Base-by-base conservation (phyloP, 92 coral and sea anemone genomes). In the Phenganax marumi region DNA sequence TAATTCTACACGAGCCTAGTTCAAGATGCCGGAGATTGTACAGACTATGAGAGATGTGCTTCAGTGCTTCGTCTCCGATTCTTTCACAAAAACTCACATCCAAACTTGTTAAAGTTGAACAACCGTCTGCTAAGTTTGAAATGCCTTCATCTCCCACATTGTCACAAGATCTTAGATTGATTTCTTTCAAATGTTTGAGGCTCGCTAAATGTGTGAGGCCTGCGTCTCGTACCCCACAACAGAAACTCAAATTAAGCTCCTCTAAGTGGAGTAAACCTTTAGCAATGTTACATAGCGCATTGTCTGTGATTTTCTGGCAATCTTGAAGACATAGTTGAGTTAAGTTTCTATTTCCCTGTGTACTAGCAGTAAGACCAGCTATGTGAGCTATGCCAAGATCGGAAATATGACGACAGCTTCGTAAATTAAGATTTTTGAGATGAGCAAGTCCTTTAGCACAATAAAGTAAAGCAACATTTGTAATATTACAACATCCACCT, bases 301-400 rank as follows among this genome's bases (percentile, higher is more conserved):
- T 95, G 89, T 95, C 98, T 84, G 98, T 92, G 85, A 95, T 91
- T 89, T 95, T 95, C 84, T 95, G 98, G 85, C 98, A 95, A 94
- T 92, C 98, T 85, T 95, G 98, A 93, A 95, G 91, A 91, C 98
- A 92, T 52, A 95, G 89, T 68, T 90, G 90, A 69, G 98, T 95
- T 86, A 95, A 88, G 89, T 88, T 85, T 91, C 91, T 95, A 90
- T 92, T 95, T 68, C 98, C 98, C 48, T 81, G 79, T 70, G 90
- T 86, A 49, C 89, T 77, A 77, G 88, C 93, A 22, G 91, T 85
- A 87, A 95, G 81, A 53, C 98, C 98, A 52, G 98, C 91, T 60
- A 95, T 92, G 77, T 95, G 98, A 47, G 97, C 97, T 50, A 95
- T 95, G 49, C 98, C 98, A 43, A 94, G 86, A 83, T 95, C 98